phyloP scores from a whole-genome alignment of 2,888 invertebrate species.

The Tachystola acroxantha region DNA sequence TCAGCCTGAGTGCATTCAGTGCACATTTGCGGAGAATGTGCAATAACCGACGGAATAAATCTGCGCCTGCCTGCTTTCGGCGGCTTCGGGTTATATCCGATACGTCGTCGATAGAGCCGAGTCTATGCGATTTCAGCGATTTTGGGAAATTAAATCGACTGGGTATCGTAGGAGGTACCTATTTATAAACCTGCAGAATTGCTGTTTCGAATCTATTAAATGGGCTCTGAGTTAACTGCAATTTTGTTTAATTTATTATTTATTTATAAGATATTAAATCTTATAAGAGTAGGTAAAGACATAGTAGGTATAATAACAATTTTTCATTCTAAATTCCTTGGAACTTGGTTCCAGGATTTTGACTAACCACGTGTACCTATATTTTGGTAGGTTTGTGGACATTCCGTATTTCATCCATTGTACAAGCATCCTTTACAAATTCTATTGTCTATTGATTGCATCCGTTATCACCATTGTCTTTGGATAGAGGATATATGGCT shows the following conservation, averaged over 20 bases:
- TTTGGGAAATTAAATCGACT: constrained; percentile 16
- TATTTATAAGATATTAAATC: no score
- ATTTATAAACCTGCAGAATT: background rate
- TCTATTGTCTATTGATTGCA: background rate
- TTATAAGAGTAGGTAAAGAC: no score
- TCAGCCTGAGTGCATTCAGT: constrained; percentile 32
- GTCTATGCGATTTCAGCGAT: constrained; percentile 22
- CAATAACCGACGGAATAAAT: constrained; percentile 50
- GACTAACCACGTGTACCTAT: no score
- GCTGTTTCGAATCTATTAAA: no score
- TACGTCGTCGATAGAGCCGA: constrained; percentile 28
- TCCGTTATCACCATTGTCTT: background rate
- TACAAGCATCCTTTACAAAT: background rate
- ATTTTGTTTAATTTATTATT: no score
- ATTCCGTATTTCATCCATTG: no score
- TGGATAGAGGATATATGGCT: background rate
- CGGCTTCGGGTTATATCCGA: constrained; percentile 29
- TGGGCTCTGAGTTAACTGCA: no score
- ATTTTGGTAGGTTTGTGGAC: no score
- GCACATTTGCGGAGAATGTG: constrained; percentile 50
- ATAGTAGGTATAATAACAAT: no score
- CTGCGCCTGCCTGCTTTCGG: constrained; percentile 35
- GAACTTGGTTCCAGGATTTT: no score
- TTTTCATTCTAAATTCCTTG: no score
- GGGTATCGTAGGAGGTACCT: background rate